Conservation (phyloP, 2,888 invertebrate species). For the Tenthredo mesomela region DNA sequence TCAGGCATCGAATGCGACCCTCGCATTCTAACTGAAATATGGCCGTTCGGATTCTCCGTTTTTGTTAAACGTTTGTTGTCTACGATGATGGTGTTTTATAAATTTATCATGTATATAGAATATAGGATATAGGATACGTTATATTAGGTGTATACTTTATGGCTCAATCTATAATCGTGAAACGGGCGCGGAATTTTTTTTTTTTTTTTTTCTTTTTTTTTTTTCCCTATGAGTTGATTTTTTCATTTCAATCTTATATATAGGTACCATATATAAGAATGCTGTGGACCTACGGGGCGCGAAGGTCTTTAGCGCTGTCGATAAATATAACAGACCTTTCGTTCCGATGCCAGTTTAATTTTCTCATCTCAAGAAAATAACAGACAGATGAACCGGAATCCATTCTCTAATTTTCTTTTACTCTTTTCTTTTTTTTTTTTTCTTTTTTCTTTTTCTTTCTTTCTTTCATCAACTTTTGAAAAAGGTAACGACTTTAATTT, state of each 20-base stretch:
- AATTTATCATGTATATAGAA: constrained; percentile 28
- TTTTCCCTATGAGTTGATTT: neutral
- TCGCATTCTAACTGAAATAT: constrained; percentile 77
- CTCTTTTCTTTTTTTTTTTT: neutral
- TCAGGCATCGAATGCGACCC: constrained; percentile 74
- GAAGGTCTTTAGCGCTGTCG: constrained; percentile 33
- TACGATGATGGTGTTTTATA: constrained; percentile 23
- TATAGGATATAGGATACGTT: neutral
- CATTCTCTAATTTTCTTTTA: constrained; percentile 29
- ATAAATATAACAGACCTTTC: constrained; percentile 42
- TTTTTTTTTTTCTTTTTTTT: neutral
- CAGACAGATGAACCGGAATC: constrained; percentile 4
- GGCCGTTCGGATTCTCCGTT: constrained; percentile 74
- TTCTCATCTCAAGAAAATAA: constrained; percentile 23
- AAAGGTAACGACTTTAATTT: constrained; percentile 31
- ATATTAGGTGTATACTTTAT: neutral
- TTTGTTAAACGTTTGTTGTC: constrained; percentile 50
- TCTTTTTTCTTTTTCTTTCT: neutral
- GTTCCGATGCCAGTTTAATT: constrained; percentile 45
- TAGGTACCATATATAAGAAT: neutral
- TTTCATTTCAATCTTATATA: neutral
- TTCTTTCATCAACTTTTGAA: neutral
- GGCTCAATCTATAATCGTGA: neutral
- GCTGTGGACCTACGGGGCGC: neutral
- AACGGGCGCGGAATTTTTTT: neutral